These are phyloP conservation scores for Podarcis siculus DNA, from an alignment of 2,797 vertebrate genomes.

Conservation along the genomic window DNA sequence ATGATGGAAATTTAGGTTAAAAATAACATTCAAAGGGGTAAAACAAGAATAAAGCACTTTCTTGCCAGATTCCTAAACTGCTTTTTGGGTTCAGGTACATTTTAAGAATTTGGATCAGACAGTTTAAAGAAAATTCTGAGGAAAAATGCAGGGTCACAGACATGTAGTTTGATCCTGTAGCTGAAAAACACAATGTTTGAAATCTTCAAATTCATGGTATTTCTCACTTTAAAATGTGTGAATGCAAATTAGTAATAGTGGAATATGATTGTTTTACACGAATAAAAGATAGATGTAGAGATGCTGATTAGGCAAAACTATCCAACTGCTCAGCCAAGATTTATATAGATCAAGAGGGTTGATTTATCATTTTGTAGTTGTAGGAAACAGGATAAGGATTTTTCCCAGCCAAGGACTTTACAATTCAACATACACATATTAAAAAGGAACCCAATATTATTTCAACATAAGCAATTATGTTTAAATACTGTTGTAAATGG, in stretches of 20 bases:
- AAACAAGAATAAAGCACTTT: neutral
- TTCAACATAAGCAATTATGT: slow-evolving; percentile 12
- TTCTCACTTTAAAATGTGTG: neutral
- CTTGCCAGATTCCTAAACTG: neutral
- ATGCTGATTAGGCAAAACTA: neutral
- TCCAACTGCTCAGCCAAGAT: neutral
- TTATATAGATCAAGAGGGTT: slow-evolving; percentile 22
- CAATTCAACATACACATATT: slow-evolving; percentile 8
- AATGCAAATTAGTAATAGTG: neutral
- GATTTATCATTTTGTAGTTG: slow-evolving; percentile 8
- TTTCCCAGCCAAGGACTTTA: neutral
- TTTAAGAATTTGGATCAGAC: neutral
- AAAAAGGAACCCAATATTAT: slow-evolving; percentile 23
- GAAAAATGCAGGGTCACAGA: neutral
- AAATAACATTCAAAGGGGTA: neutral
- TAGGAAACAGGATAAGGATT: neutral
- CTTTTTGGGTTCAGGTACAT: neutral
- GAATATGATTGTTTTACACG: slow-evolving; percentile 9
- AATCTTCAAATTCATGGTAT: neutral
- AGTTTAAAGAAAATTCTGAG: neutral
- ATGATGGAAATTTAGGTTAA: neutral
- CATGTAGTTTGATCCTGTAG: neutral
- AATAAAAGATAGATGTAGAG: neutral
- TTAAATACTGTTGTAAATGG: slow-evolving; percentile 4
- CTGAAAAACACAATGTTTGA: neutral